Evolutionary conservation across 2,797 vertebrate genomes (phyloP).

Genomic region (Denticeps clupeoides): DNA sequence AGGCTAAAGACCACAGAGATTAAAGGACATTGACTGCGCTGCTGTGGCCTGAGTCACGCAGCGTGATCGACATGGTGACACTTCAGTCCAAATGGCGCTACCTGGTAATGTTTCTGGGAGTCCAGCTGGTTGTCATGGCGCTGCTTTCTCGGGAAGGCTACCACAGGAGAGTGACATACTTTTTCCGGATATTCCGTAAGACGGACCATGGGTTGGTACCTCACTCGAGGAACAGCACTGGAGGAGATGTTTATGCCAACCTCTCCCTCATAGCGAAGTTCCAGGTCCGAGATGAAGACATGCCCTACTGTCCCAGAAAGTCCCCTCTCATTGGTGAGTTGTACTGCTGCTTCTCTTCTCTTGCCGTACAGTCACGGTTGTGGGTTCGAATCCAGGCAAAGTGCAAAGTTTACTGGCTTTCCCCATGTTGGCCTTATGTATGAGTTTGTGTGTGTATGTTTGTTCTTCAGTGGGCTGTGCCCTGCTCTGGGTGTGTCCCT

Average conservation of each 20-base stretch:
- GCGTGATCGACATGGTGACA: constrained; percentile 48
- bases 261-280: constrained; percentile 45
- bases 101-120: constrained; percentile 63
- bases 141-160: constrained; percentile 64
- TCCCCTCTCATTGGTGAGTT: constrained; percentile 63
- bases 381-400: background rate
- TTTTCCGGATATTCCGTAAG: constrained; percentile 64
- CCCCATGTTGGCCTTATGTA: background rate
- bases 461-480: no score
- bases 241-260: constrained; percentile 58
- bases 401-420: background rate
- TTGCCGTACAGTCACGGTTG: background rate
- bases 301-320: constrained; percentile 57
- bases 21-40: background rate
- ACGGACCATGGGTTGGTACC: constrained; percentile 5
- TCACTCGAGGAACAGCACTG: constrained; percentile 40
- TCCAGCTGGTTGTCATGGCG: constrained; percentile 68
- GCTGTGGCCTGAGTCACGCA: no score
- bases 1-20: no score
- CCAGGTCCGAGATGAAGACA: constrained; percentile 34
- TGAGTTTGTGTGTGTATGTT: no score
- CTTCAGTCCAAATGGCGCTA: constrained; percentile 64
- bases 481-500: no score
- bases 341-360: background rate
- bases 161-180: constrained; percentile 58